Evolutionary conservation across 1,140 invertebrate species (phyloP), one percentile per base, ranked within the genome.

Genomic region (Pteromalus puparum): DNA sequence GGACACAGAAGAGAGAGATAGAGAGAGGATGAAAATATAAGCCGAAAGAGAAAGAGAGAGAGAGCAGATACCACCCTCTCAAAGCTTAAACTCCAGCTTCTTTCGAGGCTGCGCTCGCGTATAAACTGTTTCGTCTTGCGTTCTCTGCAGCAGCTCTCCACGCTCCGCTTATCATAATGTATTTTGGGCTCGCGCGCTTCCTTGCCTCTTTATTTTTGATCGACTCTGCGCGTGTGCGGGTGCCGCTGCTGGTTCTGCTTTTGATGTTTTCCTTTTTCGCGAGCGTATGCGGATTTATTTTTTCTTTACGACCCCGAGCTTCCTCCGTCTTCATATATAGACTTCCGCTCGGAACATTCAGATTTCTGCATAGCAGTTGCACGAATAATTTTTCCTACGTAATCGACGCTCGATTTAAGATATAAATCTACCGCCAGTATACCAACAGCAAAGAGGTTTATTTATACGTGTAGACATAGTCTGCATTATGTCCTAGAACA

Each of bases 101-200:
- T 61, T 68, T 76, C 77, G 34, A 38, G 73, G 73, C n/a, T 21
- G 30, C 26, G 18, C 65, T 30, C 21, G 6, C 18, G 75, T 80
- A 18, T 78, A 85, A 85, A 85, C 75, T 79, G 84, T 82, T 82
- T 82, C 84, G 74, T 85, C 80, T 82, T 70, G 83, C 78, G 78
- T n/a, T n/a, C 83, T 77, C 48, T 67, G 48, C 48, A 76, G 75
- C 76, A 28, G 68, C 77, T 70, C 7, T 70, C 53, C 72, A 77
- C 74, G 84, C 80, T 82, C n/a, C 80, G 80, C 84, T 85, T 85
- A 85, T 85, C 84, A 82, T 85, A 82, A 82, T 85, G 76, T 85
- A 85, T 85, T 85, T 85, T 72, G 2, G 75, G 61, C 81, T 61
- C 53, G 53, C 53, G 53, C 53, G 53, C 68, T 78, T 74, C 75